Evolutionary conservation across 2,113 vertebrate species (phyloP), one percentile per base, ranked within the genome.

Genomic region (Strigops habroptila): DNA sequence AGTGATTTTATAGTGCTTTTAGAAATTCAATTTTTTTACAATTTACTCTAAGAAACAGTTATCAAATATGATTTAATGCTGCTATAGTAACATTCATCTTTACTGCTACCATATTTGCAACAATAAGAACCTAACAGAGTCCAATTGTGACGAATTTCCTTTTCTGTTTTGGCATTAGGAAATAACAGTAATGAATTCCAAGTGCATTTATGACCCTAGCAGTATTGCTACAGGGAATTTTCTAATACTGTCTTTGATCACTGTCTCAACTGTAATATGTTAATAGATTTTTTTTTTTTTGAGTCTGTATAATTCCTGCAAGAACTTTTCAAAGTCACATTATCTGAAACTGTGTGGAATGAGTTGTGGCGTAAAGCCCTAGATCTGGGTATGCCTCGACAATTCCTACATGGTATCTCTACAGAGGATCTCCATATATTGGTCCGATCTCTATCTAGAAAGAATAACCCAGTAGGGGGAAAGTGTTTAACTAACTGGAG

Each of bases 171-270:
- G 84, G 64, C 53, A 49, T 74, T 94, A 63, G 69, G 53, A 87
- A 96, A 84, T 84, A 91, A 51, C 48, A 71, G 57, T 70, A 82
- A 86, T 93, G 81, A 94, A 91, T 97, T 95, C 74, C 87, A 85
- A 90, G 70, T 59, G 37, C 78, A 79, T 90, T 95, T 91, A 71
- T 94, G 84, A 84, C 86, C n/a, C 65, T 51, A 37, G 76, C 37
- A 65, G 41, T 87, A 39, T 76, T 69, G 75, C 87, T 69, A 43
- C 70, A 90, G 84, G 89, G 91, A 79, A 68, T 79, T 91, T 79
- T 86, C 35, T 91, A 93, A 73, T 82, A 60, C 70, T 87, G 69
- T 51, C 86, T 96, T 92, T 96, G 93, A 92, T 95, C 65, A 79
- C 43, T 81, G 92, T 79, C 77, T 93, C 51, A 81, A 35, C 75